phyloP scores from a whole-genome alignment of 2,113 vertebrate species.

The Orcinus orca region DNA sequence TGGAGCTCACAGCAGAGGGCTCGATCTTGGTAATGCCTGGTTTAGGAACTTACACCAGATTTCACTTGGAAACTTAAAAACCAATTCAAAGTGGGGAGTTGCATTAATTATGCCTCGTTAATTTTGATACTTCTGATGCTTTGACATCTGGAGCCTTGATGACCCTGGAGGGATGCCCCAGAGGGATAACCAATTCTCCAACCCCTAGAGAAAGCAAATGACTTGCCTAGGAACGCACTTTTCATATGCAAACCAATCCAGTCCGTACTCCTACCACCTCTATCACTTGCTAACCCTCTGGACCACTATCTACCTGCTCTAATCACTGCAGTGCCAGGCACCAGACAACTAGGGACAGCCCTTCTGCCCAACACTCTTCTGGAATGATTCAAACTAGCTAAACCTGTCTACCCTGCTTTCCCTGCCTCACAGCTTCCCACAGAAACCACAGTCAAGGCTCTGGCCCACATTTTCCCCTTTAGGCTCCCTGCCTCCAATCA shows the following conservation, averaged over 20 bases:
- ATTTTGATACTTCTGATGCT: not conserved
- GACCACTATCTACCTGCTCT: not conserved
- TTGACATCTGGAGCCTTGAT: not conserved
- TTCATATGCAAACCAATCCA: not conserved
- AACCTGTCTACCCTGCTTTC: not conserved
- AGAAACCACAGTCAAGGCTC: not conserved
- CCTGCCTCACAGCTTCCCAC: not conserved
- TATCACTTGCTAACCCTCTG: not conserved
- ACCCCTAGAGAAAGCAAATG: not conserved
- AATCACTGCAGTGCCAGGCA: not conserved
- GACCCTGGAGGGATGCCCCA: too few relatives aligned
- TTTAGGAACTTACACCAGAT: not conserved
- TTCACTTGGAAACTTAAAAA: not conserved
- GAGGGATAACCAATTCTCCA: not conserved
- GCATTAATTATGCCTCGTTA: not conserved
- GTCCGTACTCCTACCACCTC: not conserved
- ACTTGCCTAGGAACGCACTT: not conserved
- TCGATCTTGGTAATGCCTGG: not conserved
- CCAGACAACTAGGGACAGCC: not conserved
- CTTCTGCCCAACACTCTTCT: not conserved
- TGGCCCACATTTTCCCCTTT: not conserved
- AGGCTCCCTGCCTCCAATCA: not conserved
- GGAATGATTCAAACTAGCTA: not conserved
- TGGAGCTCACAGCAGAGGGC: not conserved
- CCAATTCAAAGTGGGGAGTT: not conserved